Evolutionary conservation across 2,888 invertebrate species (phyloP).

Genomic region (Conomelus anceps): DNA sequence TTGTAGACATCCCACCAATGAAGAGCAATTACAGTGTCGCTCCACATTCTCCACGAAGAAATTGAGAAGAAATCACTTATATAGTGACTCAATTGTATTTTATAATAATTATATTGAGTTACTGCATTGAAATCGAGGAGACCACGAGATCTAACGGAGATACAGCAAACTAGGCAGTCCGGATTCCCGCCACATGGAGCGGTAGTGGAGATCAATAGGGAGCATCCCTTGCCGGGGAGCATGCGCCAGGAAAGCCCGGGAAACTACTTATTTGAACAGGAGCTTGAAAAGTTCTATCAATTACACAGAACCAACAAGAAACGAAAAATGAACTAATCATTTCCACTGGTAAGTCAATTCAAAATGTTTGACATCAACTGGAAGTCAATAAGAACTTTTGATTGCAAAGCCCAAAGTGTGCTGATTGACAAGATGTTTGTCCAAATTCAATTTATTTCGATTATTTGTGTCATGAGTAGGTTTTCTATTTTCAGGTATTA

Average conservation of each 20-base stretch:
- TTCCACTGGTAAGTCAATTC: not conserved
- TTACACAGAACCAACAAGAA: not conserved
- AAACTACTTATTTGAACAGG: not conserved
- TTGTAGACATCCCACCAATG: no score
- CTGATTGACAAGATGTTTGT: not conserved
- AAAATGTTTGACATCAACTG: not conserved
- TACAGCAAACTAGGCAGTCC: not conserved
- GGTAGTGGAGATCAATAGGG: not conserved
- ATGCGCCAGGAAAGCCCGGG: not conserved
- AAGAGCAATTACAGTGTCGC: no score
- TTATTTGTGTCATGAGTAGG: not conserved
- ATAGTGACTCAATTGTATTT: no score
- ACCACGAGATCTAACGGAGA: not conserved
- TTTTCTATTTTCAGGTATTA: not conserved
- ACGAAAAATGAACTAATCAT: not conserved
- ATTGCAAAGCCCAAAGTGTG: not conserved
- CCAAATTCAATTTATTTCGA: not conserved
- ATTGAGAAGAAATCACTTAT: no score
- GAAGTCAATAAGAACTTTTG: not conserved
- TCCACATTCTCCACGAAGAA: no score
- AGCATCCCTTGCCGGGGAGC: not conserved
- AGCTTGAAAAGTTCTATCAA: not conserved
- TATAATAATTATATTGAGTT: not conserved
- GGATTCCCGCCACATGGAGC: not conserved
- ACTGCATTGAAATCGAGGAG: not conserved